Base-by-base conservation (phyloP, 2,113 vertebrate species). In the Orientallactaga bullata region DNA sequence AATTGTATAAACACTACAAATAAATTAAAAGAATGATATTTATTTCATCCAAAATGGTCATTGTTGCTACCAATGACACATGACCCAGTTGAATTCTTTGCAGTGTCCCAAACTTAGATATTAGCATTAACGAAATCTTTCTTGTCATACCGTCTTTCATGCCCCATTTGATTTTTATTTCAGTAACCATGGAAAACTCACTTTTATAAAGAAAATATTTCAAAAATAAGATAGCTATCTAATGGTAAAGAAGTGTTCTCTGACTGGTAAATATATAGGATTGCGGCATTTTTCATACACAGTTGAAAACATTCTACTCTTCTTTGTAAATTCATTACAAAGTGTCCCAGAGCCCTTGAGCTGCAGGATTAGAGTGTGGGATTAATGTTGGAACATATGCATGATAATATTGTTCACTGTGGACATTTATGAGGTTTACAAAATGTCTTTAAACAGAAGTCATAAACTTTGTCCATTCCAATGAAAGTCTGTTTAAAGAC, bases 181-280 rank as follows among this genome's bases (percentile, higher is more conserved):
- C 3, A 55, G 68, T 8, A 84, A 82, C 16, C 16, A 85, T 20
- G 18, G 35, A 71, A 93, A 83, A 88, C n/a, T 16, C 28, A 61
- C 37, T 93, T 94, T 91, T 51, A 86, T 23, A 82, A 89, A 85
- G 61, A 63, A 2, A 23, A 73, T 60, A 23, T 74, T 77, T 89
- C 12, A 11, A 73, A 82, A 78, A n/a, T 26, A 88, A 37, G 11
- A 23, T 26, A 85, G 28, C 18, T 6, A 72, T 71, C 15, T 77
- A 65, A 73, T 30, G 39, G 72, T 77, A 47, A 81, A 85, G 26
- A 42, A 30, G n/a, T 26, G 13, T 12, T 8, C 0, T 18, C 32
- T 63, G 9, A 72, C 55, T 85, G 55, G 79, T 12, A 71, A 42
- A 55, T 81, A 8, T 73, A 7, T 18, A 51, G 11, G 35, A 80